Evolutionary conservation across 2,797 vertebrate species (phyloP).

Genomic region (Alca torda): DNA sequence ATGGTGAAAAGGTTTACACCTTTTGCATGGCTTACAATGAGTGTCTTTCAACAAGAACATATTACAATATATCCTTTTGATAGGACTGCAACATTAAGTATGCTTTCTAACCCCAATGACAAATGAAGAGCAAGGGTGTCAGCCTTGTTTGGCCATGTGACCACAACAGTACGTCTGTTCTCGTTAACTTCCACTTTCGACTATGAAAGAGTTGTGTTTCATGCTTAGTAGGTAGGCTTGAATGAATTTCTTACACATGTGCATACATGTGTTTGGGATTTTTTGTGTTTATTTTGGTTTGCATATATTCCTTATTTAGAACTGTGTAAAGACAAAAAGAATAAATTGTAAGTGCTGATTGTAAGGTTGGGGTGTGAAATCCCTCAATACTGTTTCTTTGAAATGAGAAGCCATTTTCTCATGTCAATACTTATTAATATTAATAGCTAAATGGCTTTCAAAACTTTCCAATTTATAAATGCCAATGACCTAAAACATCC

Average conservation of each 20-base stretch:
- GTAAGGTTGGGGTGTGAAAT: fast-evolving
- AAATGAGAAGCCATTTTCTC: not conserved
- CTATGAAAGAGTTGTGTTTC: not conserved
- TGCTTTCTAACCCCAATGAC: not conserved
- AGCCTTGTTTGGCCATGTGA: not conserved
- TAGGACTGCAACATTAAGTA: not conserved
- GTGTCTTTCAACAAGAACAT: not conserved
- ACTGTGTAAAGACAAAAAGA: not conserved
- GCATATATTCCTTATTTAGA: not conserved
- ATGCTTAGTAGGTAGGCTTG: not conserved
- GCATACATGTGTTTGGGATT: fast-evolving
- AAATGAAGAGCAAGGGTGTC: not conserved
- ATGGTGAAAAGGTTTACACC: not conserved
- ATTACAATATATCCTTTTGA: not conserved
- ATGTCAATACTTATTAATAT: not conserved
- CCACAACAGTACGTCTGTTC: not conserved
- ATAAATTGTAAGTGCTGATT: not conserved
- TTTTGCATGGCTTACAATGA: not conserved
- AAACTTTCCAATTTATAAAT: not conserved
- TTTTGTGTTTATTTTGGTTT: not conserved
- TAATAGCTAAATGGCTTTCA: not conserved
- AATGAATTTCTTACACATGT: not conserved
- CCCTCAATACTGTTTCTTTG: not conserved
- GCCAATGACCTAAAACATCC: not conserved
- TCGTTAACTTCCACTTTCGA: not conserved